A percentile compares a stretch with the other conserved stretches of the same genome.
These are phyloP conservation scores for Aporrectodea caliginosa DNA, from an alignment of 1,140 invertebrate species.

Conservation along the genomic window DNA sequence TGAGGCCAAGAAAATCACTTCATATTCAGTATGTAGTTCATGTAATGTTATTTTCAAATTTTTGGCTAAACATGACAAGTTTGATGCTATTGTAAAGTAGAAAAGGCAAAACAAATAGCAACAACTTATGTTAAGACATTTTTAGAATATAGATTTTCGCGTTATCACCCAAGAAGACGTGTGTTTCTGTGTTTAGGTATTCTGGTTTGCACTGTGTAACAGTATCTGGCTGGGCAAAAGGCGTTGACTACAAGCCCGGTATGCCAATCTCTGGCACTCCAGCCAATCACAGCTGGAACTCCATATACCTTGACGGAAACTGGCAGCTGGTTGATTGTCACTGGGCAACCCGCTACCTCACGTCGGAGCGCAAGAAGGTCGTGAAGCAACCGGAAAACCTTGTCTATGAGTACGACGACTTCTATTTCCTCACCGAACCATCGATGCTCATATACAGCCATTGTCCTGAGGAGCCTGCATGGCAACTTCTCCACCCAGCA, in stretches of 20 bases:
- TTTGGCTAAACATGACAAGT: no score
- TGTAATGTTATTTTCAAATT: no score
- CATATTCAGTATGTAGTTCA: no score
- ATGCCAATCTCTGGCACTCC: slow-evolving; percentile 49
- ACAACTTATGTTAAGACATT: no score
- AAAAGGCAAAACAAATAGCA: no score
- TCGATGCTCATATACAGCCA: slow-evolving; percentile 55
- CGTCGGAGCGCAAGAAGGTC: slow-evolving; percentile 44
- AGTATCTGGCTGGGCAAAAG: slow-evolving; percentile 98
- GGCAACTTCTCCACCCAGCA: slow-evolving; percentile 49
- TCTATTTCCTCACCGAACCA: slow-evolving; percentile 56
- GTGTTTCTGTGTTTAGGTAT: no score
- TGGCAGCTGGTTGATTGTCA: slow-evolving; percentile 57
- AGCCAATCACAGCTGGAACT: slow-evolving; percentile 57
- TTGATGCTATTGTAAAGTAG: no score
- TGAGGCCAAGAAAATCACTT: no score
- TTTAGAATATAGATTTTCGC: no score
- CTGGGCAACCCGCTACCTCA: slow-evolving; percentile 54
- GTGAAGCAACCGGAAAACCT: slow-evolving; percentile 46
- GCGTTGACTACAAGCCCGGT: slow-evolving; percentile 90
- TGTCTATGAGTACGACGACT: slow-evolving; percentile 57
- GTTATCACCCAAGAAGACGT: no score
- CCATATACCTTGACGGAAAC: slow-evolving; percentile 50
- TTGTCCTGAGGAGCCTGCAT: slow-evolving; percentile 51
- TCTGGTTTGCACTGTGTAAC: slow-evolving; percentile 96